Conservation (phyloP, 2,888 invertebrate species). For the Hololepta plana region DNA sequence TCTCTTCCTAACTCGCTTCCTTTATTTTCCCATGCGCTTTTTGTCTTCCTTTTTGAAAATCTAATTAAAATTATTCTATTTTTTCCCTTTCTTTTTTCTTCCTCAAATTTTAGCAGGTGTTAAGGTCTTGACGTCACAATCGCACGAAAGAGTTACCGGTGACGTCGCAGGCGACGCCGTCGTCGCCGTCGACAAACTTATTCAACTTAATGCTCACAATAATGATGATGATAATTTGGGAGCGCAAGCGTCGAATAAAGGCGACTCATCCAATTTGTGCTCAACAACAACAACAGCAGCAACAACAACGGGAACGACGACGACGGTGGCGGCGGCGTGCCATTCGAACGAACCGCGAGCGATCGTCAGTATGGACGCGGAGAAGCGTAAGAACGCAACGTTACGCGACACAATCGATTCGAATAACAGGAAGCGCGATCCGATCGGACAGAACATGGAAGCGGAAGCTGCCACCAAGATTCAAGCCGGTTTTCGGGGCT, state of each 20-base stretch:
- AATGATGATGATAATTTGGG: no score
- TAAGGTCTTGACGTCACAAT: constrained; percentile 23
- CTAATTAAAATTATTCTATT: no score
- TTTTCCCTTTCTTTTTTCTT: constrained; percentile 10
- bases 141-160: constrained; percentile 4
- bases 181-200: constrained; percentile 1
- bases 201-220: no score
- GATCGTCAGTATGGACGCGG: constrained; percentile 13
- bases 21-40: no score
- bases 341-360: constrained; percentile 6
- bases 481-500: constrained; percentile 51
- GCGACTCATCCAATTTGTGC: constrained; percentile 15
- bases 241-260: constrained; percentile 21
- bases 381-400: constrained; percentile 15
- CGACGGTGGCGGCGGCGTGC: no score
- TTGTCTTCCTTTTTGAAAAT: no score
- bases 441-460: no score
- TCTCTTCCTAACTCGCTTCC: no score
- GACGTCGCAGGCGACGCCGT: constrained; percentile 2
- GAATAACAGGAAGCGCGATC: no score
- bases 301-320: constrained; percentile 7
- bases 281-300: constrained; percentile 9
- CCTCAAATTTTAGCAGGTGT: constrained; percentile 28
- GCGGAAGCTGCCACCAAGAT: constrained; percentile 43
- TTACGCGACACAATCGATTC: constrained; percentile 7